Conservation (phyloP, 2,797 vertebrate genomes). For the Adrianichthys oophorus region DNA sequence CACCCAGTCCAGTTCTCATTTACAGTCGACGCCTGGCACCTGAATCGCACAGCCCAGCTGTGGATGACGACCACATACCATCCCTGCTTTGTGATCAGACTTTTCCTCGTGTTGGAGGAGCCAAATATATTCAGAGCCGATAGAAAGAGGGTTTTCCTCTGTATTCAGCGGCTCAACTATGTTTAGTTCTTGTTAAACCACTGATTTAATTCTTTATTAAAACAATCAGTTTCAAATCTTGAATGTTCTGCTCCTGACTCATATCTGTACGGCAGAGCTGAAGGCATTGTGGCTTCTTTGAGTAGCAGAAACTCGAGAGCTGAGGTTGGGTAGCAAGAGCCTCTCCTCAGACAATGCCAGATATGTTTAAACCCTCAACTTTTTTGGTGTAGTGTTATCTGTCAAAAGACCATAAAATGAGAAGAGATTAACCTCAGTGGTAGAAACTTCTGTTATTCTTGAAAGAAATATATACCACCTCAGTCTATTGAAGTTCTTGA, state of each 20-base stretch:
- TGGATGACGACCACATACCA: constrained; percentile 63
- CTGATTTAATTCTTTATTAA: constrained; percentile 34
- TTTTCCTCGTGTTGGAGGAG: constrained; percentile 42
- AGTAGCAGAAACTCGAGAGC: constrained; percentile 9
- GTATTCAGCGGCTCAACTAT: constrained; percentile 1
- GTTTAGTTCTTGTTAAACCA: constrained; percentile 20
- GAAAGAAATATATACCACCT: background rate
- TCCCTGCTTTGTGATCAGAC: constrained; percentile 45
- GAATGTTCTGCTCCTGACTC: constrained; percentile 7
- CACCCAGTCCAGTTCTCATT: too few relatives aligned
- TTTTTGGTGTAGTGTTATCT: too few relatives aligned
- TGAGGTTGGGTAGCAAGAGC: constrained; percentile 13
- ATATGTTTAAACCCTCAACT: too few relatives aligned
- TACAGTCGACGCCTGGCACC: constrained; percentile 1
- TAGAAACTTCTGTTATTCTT: constrained; percentile 1
- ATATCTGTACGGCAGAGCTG: background rate
- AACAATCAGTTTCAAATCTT: constrained; percentile 26
- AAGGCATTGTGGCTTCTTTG: constrained; percentile 10
- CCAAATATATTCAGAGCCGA: constrained; percentile 25
- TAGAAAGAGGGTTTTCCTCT: constrained; percentile 29
- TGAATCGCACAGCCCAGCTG: constrained; percentile 45
- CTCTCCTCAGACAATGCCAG: too few relatives aligned
- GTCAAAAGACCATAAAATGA: too few relatives aligned
- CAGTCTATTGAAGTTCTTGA: too few relatives aligned
- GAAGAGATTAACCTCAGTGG: constrained; percentile 5